A percentile compares a stretch with the other conserved stretches of the same genome.
phyloP scores from a whole-genome alignment of 2,113 vertebrate genomes.

The Ophiodon elongatus region DNA sequence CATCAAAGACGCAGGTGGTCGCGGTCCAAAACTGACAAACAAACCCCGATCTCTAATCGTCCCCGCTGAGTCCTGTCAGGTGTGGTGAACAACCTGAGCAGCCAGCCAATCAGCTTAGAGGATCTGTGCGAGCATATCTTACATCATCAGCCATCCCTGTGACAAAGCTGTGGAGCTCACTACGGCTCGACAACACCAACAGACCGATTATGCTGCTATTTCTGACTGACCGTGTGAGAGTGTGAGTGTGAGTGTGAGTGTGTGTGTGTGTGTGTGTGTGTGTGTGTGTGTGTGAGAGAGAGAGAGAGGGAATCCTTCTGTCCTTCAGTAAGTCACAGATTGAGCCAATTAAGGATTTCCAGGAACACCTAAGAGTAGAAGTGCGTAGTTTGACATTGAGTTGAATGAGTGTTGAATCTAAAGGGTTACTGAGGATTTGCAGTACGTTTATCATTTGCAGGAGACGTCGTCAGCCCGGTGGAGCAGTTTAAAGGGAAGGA shows the following conservation, averaged over 20 bases:
- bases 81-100: conserved; percentile 39
- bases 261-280: conserved; percentile 24
- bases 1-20: neutral
- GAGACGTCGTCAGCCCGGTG: neutral
- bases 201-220: conserved; percentile 76
- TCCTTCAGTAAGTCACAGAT: conserved; percentile 60
- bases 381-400: neutral
- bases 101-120: conserved; percentile 69
- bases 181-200: conserved; percentile 32
- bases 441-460: neutral
- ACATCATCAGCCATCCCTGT: conserved; percentile 58
- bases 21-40: conserved; percentile 38
- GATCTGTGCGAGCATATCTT: conserved; percentile 49
- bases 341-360: conserved; percentile 58
- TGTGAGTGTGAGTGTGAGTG: neutral
- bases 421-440: neutral
- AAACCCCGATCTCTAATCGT: conserved; percentile 27
- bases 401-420: conserved; percentile 1
- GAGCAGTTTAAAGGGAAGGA: neutral
- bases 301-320: conserved; percentile 33
- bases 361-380: conserved; percentile 32
- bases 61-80: conserved; percentile 24
- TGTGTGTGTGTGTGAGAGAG: conserved; percentile 36
- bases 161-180: conserved; percentile 52
- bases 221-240: conserved; percentile 47